Evolutionary conservation across 2,888 invertebrate genomes (phyloP).

Genomic region (Iselma pallidipennis): DNA sequence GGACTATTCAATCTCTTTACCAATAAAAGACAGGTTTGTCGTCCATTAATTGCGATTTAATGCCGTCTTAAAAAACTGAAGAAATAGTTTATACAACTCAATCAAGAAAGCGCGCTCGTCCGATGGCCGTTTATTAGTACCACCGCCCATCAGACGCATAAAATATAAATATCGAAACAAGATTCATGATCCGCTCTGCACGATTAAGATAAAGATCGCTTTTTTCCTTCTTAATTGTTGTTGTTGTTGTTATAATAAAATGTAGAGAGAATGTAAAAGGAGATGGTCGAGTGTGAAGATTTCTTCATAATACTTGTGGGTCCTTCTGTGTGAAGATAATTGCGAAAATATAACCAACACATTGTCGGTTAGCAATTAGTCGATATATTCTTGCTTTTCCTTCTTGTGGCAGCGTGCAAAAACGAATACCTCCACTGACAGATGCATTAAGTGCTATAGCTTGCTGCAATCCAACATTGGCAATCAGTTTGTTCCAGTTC

Average conservation of each 20-base stretch:
- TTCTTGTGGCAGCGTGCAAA: background rate
- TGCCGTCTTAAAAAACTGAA: conserved; percentile 15
- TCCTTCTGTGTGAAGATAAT: background rate
- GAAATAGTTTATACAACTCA: background rate
- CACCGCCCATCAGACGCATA: background rate
- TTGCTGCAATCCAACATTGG: background rate
- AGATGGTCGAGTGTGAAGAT: background rate
- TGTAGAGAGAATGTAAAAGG: too few species aligned
- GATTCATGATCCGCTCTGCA: background rate
- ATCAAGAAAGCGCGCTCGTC: background rate
- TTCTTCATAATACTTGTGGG: background rate
- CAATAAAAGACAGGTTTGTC: conserved; percentile 12
- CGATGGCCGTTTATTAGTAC: background rate
- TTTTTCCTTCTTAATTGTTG: background rate
- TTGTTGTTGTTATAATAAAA: background rate
- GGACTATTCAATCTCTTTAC: background rate
- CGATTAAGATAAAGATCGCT: background rate
- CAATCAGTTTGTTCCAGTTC: background rate
- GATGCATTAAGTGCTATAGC: background rate
- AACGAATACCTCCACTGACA: background rate
- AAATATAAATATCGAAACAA: background rate
- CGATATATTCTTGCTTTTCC: too few species aligned
- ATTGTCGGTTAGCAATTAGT: background rate
- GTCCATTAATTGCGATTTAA: conserved; percentile 26
- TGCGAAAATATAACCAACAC: background rate